Evolutionary conservation across 2,888 invertebrate genomes (phyloP), one percentile per base, ranked within the genome.

Genomic region (Leucania comma): DNA sequence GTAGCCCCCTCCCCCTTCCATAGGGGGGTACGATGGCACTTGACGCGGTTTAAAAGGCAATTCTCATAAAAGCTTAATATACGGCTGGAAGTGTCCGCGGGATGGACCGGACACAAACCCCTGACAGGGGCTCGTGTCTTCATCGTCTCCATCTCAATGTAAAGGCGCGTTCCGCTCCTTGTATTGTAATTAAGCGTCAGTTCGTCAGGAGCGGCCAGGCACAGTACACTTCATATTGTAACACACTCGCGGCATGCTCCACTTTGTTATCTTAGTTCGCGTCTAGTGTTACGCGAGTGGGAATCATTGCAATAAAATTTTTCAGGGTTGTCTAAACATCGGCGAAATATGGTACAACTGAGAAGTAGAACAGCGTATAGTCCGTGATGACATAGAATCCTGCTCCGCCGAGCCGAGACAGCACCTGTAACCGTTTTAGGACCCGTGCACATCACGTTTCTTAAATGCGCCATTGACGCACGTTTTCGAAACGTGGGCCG

Each of bases 11-110:
- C 17, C 14, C 29, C 4, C 29, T 4, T 4, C 20, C 6, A 17
- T 20, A 17, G n/a, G 42, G 53, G 17, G 53, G 12, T n/a, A 20
- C 50, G 53, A 51, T 53, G 68, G 63, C 68, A 72, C 83, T 83
- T 65, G 67, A 57, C 64, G 71, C 72, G 75, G 72, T 78, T 86
- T 83, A 83, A 85, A 86, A 86, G 82, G 86, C 85, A 83, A 87
- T 86, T 78, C 87, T 87, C 85, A 84, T 88, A 86, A 86, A 88
- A 88, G 84, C 80, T 80, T 85, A 84, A 88, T 85, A 79, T 78
- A 81, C 72, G 73, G 69, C 78, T 76, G 75, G 60, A 77, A 83
- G 76, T 80, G 76, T 72, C 72, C 74, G 64, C 72, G 70, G 65
- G 61, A 72, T 62, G 68, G 61, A 75, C 64, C 73, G 75, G 84